Base-by-base conservation (phyloP, 2,888 invertebrate genomes). In the Agrilus cyanescens region DNA sequence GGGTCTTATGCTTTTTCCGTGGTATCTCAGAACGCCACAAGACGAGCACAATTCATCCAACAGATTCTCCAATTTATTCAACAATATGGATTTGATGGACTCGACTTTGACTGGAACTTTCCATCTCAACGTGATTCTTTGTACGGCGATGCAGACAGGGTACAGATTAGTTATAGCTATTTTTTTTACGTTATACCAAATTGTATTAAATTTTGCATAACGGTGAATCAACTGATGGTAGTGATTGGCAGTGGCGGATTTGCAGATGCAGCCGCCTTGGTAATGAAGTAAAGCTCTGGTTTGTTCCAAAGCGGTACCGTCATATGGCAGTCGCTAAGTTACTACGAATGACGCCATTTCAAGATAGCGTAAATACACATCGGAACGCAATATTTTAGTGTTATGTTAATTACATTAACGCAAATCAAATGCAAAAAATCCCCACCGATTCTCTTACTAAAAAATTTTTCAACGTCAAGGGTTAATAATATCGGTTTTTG, bases 51-150 rank as follows among this genome's bases (percentile, higher is more conserved):
- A 36, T 81, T 85, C 52, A 71, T 80, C 13, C 54, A 68, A 3
- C 77, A 74, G 41, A 72, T 74, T 1, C 55, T 77, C 0, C 53
- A 61, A 0, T 75, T 80, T 55, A 51, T 82, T 1, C 55, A 63
- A 32, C 65, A 66, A 3, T 66, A 80, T 53, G 69, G 68, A 1
- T 85, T 85, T 47, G 80, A 85, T 53, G 84, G 84, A 2, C 65
- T 84, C 1, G 83, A 85, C 53, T 38, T 84, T 0, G 82, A 84
- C 57, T 85, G 84, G 83, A 80, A 82, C 53, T 82, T 80, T 51
- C 82, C 82, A 0, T 72, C 67, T 37, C 71, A 74, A 36, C 63
- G 78, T 30, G 76, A 76, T 45, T 65, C 74, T 25, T 8, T 2
- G 2, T 10, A 10, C 15, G 46, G 39, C 8, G 12, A 50, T 4